A percentile compares a stretch with the other conserved stretches of the same genome.
Evolutionary conservation across 2,888 invertebrate genomes (phyloP).

Genomic region (Notodonta dromedarius): DNA sequence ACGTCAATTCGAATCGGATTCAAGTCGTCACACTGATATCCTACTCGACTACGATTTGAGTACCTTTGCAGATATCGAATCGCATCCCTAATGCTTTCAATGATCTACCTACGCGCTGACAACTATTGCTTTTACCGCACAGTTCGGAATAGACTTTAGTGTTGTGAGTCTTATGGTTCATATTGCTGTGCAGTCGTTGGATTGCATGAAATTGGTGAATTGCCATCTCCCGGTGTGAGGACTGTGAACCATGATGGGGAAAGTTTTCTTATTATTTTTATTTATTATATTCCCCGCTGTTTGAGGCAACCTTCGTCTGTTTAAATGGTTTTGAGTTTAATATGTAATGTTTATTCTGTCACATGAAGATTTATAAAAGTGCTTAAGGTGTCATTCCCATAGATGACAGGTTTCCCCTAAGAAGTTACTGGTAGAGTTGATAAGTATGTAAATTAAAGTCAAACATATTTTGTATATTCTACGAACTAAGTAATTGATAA

Average conservation of each 20-base stretch:
- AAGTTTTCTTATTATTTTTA: slow-evolving; percentile 83
- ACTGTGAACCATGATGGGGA: slow-evolving; percentile 70
- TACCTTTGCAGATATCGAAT: slow-evolving; percentile 11
- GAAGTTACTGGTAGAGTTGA: no score
- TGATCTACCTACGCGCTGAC: slow-evolving; percentile 63
- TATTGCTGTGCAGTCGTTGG: slow-evolving; percentile 34
- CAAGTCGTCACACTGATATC: slow-evolving; percentile 4
- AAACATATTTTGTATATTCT: no score
- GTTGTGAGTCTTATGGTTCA: slow-evolving; percentile 38
- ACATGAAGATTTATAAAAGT: neutral
- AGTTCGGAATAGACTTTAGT: slow-evolving; percentile 39
- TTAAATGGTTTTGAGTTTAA: slow-evolving; percentile 43
- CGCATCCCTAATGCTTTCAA: slow-evolving; percentile 56
- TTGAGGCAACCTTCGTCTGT: slow-evolving; percentile 48
- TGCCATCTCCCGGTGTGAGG: slow-evolving; percentile 62
- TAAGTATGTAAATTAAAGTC: no score
- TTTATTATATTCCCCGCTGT: slow-evolving; percentile 75
- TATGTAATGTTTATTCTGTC: slow-evolving; percentile 11
- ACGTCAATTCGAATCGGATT: slow-evolving; percentile 7
- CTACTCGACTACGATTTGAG: slow-evolving; percentile 2
- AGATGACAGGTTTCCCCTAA: no score
- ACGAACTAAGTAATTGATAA: no score
- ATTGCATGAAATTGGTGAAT: slow-evolving; percentile 60
- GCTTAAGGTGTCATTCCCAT: no score
- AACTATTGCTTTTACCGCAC: slow-evolving; percentile 29